Conservation (phyloP, 2,113 vertebrate species). For the Gasterosteus aculeatus region DNA sequence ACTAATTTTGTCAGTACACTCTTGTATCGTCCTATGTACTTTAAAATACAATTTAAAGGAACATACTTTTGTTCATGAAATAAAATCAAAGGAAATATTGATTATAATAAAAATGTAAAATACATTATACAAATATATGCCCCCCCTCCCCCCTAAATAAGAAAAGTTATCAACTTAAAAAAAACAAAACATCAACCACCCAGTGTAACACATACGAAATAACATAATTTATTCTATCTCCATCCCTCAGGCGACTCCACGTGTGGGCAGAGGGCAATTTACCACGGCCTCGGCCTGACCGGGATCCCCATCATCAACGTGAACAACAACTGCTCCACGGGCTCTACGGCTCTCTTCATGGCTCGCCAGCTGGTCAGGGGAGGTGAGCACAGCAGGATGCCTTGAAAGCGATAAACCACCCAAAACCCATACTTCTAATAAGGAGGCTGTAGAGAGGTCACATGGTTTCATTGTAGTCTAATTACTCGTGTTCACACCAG, state of each 20-base stretch:
- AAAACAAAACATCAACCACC: neutral
- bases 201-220: neutral
- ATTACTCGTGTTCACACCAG: neutral
- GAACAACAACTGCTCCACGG: slow-evolving; percentile 97
- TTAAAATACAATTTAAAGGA: neutral
- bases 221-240: neutral
- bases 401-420: neutral
- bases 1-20: neutral
- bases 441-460: neutral
- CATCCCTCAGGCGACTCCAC: slow-evolving; percentile 88
- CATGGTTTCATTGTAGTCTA: neutral
- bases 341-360: slow-evolving; percentile 94
- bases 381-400: slow-evolving; percentile 80
- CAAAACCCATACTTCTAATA: neutral
- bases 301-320: slow-evolving; percentile 97
- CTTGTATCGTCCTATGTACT: neutral
- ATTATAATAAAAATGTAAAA: neutral
- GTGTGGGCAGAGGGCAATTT: slow-evolving; percentile 93
- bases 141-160: too few species aligned
- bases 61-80: neutral
- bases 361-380: slow-evolving; percentile 89
- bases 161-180: neutral
- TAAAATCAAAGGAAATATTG: neutral
- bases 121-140: neutral
- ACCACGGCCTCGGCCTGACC: slow-evolving; percentile 92